Percentiles rank a stretch among this genome's conserved stretches.
phyloP scores from a whole-genome alignment of 2,888 invertebrate genomes.

The Diplolepis rosae region DNA sequence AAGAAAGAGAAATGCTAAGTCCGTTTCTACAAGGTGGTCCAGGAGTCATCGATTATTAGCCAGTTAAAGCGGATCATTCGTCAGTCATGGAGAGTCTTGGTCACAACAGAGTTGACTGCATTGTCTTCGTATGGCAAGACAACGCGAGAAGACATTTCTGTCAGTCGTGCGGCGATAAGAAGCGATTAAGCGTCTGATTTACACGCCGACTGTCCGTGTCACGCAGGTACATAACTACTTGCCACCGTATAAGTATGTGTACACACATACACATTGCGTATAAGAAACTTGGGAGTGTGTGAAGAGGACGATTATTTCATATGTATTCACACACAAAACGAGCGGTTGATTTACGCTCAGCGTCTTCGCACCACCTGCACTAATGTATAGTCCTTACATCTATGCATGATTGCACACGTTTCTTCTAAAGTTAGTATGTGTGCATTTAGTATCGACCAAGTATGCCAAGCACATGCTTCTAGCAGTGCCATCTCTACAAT shows the following conservation, averaged over 20 bases:
- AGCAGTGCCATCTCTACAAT: neutral
- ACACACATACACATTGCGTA: conserved; percentile 34
- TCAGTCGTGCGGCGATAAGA: conserved; percentile 56
- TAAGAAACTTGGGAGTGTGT: neutral
- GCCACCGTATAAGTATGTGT: conserved; percentile 29
- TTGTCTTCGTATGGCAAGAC: conserved; percentile 51
- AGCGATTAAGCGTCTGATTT: conserved; percentile 66
- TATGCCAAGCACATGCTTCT: neutral
- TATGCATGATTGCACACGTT: neutral
- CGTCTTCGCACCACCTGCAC: conserved; percentile 33
- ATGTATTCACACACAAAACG: conserved; percentile 42
- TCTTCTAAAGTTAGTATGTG: neutral
- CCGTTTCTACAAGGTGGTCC: conserved; percentile 19
- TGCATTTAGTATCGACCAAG: conserved; percentile 12
- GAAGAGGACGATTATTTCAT: conserved; percentile 54
- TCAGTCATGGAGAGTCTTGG: conserved; percentile 34
- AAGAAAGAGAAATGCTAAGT: neutral
- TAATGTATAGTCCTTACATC: conserved; percentile 23
- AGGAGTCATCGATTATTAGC: conserved; percentile 47
- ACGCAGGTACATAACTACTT: conserved; percentile 37
- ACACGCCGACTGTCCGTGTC: conserved; percentile 51
- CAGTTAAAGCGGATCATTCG: conserved; percentile 47
- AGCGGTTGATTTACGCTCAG: conserved; percentile 52
- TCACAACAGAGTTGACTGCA: conserved; percentile 51
- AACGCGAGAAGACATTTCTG: conserved; percentile 50